phyloP scores from a whole-genome alignment of 2,888 invertebrate species.

The Podotricha telesiphe region DNA sequence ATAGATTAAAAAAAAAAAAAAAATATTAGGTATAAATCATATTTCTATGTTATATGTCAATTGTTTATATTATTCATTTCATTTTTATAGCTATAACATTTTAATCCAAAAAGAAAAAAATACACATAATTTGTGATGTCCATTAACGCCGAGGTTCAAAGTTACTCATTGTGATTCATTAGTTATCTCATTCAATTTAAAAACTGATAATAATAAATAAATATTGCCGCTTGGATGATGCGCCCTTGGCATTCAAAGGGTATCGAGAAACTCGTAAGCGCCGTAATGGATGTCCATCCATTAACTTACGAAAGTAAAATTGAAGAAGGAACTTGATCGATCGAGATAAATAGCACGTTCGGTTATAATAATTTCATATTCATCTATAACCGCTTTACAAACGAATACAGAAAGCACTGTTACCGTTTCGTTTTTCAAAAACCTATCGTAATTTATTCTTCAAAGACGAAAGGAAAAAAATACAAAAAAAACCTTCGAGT shows the following conservation, averaged over 20 bases:
- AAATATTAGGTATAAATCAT: too few species aligned
- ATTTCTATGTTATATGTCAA: neutral
- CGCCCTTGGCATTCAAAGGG: constrained; percentile 46
- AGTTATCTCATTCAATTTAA: constrained; percentile 30
- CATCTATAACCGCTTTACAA: neutral
- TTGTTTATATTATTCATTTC: too few species aligned
- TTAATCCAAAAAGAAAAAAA: neutral
- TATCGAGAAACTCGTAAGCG: constrained; percentile 36
- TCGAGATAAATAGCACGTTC: constrained; percentile 33
- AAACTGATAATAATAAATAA: constrained; percentile 35
- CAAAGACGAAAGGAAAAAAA: constrained; percentile 40
- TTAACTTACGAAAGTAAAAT: constrained; percentile 42
- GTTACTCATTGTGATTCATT: constrained; percentile 18
- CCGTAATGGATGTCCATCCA: constrained; percentile 41
- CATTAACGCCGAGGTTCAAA: constrained; percentile 9
- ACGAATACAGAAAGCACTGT: constrained; percentile 9
- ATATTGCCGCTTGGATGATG: constrained; percentile 27
- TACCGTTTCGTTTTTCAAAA: constrained; percentile 22
- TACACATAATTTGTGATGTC: neutral
- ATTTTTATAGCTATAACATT: neutral
- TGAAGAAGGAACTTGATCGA: constrained; percentile 37
- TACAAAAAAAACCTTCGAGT: constrained; percentile 39
- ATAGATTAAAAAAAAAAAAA: too few species aligned
- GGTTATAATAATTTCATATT: constrained; percentile 8
- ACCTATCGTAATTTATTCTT: constrained; percentile 29